Conservation (phyloP, 2,113 vertebrate genomes). For the Regulus satrapa region DNA sequence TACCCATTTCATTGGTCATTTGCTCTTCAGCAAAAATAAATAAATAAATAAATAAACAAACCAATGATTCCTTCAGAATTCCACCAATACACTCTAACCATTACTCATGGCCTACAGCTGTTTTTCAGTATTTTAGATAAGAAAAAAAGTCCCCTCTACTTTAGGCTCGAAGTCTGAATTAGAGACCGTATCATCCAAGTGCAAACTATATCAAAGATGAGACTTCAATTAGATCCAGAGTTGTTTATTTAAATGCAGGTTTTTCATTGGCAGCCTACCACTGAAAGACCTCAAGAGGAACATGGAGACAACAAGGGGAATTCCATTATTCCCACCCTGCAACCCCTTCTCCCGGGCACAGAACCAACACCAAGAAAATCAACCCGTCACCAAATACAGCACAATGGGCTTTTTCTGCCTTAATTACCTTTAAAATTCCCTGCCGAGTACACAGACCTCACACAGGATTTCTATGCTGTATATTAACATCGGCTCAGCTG, state of each 20-base stretch:
- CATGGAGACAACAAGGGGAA: background rate
- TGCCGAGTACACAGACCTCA: background rate
- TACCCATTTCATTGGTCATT: background rate
- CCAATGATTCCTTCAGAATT: background rate
- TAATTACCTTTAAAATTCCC: conserved; percentile 9
- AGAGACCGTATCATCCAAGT: background rate
- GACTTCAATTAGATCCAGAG: background rate
- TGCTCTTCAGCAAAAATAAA: background rate
- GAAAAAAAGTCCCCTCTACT: background rate
- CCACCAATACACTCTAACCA: background rate
- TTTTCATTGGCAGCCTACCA: background rate
- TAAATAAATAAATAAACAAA: background rate
- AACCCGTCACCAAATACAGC: background rate
- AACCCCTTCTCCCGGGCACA: background rate
- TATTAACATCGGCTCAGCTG: background rate
- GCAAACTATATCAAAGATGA: background rate
- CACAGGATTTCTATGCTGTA: background rate
- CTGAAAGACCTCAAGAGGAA: background rate
- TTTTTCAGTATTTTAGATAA: background rate
- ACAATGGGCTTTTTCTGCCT: background rate
- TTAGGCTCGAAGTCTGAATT: background rate
- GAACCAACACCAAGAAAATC: background rate
- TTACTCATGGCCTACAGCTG: background rate
- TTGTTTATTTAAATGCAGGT: background rate
- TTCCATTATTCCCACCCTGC: background rate